Base-by-base conservation (phyloP, 2,113 vertebrate genomes). In the Sceloporus undulatus region DNA sequence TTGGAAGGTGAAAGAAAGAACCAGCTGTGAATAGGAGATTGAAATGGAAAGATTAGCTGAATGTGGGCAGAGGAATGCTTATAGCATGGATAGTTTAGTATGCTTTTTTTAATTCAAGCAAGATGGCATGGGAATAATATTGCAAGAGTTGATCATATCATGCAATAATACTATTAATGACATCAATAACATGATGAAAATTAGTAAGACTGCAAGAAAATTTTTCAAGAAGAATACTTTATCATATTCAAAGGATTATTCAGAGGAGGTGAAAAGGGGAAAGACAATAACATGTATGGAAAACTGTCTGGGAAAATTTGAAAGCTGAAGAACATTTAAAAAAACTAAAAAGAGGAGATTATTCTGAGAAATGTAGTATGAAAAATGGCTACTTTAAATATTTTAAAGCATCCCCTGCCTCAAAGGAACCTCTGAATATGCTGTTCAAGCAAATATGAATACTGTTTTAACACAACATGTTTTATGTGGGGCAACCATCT, bases 1-100 rank as follows among this genome's bases (percentile, higher is more conserved):
- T 83, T 27, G 34, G 86, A 90, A 90, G 52, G 7, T 71, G 19
- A 82, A 38, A 27, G 80, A 34, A 40, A 88, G 77, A 89, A 90
- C 71, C 34, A 70, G 79, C 23, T 62, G 34, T 42, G 84, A 48
- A 34, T 34, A 2, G 13, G 18, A 48, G 84, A 19, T 11, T n/a
- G 74, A 65, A 76, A 52, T 13, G n/a, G 7, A 2, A 14, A 56
- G 65, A 42, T 14, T 18, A 70, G 65, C 19, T 5, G n/a, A 65
- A 62, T 70, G 25, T 48, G 42, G 27, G 42, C 1, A 40, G 34
- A 14, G 7, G 59, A 18, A 52, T 52, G 21, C 2, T 18, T 21
- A 84, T 38, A 56, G 48, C 19, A 73, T 38, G 3, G 42, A 34
- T 9, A 38, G n/a, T 59, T 59, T 23, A 85, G 19, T n/a, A 71